Conservation (phyloP, 2,888 invertebrate species). For the Drosophila yooni region DNA sequence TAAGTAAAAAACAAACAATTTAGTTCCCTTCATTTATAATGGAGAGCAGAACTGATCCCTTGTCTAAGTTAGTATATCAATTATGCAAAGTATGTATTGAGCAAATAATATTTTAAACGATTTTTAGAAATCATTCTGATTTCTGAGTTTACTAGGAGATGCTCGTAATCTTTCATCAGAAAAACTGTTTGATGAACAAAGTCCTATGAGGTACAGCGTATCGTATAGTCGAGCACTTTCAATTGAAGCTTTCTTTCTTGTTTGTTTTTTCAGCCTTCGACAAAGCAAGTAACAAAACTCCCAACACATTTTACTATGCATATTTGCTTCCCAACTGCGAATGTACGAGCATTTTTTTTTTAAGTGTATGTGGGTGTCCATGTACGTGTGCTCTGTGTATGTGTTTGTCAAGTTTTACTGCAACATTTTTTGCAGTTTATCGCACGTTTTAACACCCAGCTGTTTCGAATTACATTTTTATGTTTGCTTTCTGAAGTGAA, state of each 20-base stretch:
- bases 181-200: not conserved
- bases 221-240: not conserved
- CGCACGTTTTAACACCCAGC: conserved; percentile 47
- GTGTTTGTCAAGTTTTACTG: conserved; percentile 32
- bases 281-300: conserved; percentile 9
- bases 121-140: not conserved
- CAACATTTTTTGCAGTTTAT: conserved; percentile 33
- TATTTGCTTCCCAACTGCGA: conserved; percentile 53
- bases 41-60: not conserved
- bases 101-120: not conserved
- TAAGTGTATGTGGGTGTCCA: not conserved
- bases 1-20: not conserved
- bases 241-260: not conserved
- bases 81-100: not conserved
- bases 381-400: conserved; percentile 15
- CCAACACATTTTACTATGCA: conserved; percentile 25
- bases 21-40: not conserved
- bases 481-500: conserved; percentile 42
- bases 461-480: conserved; percentile 58
- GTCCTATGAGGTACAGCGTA: not conserved
- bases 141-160: not conserved
- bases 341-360: conserved; percentile 21
- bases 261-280: conserved; percentile 11
- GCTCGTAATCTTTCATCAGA: too few species aligned
- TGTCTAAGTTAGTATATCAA: not conserved